These are phyloP conservation scores for Apogon hyalosoma DNA, from an alignment of 2,797 vertebrate genomes.

Conservation along the genomic window DNA sequence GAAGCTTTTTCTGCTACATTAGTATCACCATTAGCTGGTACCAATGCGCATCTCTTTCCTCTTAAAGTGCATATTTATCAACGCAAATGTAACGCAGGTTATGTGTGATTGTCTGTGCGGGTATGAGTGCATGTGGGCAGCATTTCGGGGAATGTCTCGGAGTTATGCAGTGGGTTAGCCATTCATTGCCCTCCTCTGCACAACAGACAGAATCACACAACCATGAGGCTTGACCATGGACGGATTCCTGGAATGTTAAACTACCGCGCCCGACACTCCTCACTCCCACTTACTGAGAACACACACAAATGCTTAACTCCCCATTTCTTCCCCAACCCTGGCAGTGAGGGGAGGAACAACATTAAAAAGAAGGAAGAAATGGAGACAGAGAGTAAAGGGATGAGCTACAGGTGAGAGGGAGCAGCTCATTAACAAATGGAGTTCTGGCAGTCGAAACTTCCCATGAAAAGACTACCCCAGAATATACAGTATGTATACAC, in stretches of 20 bases:
- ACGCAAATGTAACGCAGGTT: constrained; percentile 45
- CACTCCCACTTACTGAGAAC: constrained; percentile 75
- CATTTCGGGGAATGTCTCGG: constrained; percentile 74
- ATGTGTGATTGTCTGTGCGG: constrained; percentile 24
- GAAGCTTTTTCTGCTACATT: constrained; percentile 50
- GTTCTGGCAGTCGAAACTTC: constrained; percentile 29
- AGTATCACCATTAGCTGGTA: constrained; percentile 43
- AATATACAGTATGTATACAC: constrained; percentile 20
- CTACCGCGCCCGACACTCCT: constrained; percentile 81
- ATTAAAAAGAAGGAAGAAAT: constrained; percentile 27
- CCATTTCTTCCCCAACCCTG: constrained; percentile 51
- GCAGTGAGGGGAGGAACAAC: constrained; percentile 38
- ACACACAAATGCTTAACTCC: constrained; percentile 65
- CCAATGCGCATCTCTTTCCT: constrained; percentile 29
- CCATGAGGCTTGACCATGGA: constrained; percentile 76
- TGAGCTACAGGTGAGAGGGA: constrained; percentile 64
- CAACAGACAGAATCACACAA: constrained; percentile 73
- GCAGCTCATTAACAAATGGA: constrained; percentile 58
- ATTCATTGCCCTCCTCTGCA: constrained; percentile 77
- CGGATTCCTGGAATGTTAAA: constrained; percentile 83
- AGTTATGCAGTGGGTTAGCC: constrained; percentile 79
- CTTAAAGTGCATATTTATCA: constrained; percentile 35
- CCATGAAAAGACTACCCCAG: constrained; percentile 16
- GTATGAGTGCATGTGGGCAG: constrained; percentile 62
- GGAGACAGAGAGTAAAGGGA: constrained; percentile 36